Evolutionary conservation across 1,140 invertebrate genomes (phyloP), one percentile per base, ranked within the genome.

Genomic region (Penaeus japonicus): DNA sequence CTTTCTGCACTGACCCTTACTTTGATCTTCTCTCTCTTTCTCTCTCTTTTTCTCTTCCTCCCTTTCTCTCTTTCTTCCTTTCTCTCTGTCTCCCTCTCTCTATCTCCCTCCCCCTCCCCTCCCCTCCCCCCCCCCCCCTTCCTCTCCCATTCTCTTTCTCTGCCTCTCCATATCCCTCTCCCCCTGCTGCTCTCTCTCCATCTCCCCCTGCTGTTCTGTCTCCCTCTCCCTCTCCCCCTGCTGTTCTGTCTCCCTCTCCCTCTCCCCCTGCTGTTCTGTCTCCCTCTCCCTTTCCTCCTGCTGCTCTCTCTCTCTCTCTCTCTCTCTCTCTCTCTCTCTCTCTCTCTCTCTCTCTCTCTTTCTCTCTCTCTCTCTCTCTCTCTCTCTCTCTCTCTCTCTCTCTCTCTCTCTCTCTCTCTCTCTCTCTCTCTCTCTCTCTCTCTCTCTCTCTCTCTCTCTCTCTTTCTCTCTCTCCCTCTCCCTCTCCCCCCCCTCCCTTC

Each of bases 11-110:
- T 65, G 5, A n/a, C n/a, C n/a, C n/a, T n/a, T n/a, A n/a, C n/a
- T n/a, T n/a, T n/a, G n/a, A n/a, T n/a, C n/a, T n/a, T n/a, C n/a
- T n/a, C n/a, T n/a, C 7, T n/a, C n/a, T n/a, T n/a, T n/a, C n/a
- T n/a, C n/a, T n/a, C n/a, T n/a, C n/a, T n/a, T n/a, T 59, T 17
- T 17, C 57, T 17, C 15, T 90, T 91, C 62, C 32, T 89, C 59
- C 4, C 1, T n/a, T 47, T 59, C 20, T 83, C 24, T 82, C 80
- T 18, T 22, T n/a, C n/a, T 54, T n/a, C 57, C 15, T 17, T 59
- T 59, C 15, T 59, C 4, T 65, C 27, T 65, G 3, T 12, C 3
- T 59, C n/a, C n/a, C n/a, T 15, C 15, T n/a, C n/a, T 59, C n/a
- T 15, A n/a, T 59, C n/a, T 4, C 59, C 59, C 18, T 0, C 17